Conservation (phyloP, 1,140 invertebrate species). For the Sycophaga agraensis region DNA sequence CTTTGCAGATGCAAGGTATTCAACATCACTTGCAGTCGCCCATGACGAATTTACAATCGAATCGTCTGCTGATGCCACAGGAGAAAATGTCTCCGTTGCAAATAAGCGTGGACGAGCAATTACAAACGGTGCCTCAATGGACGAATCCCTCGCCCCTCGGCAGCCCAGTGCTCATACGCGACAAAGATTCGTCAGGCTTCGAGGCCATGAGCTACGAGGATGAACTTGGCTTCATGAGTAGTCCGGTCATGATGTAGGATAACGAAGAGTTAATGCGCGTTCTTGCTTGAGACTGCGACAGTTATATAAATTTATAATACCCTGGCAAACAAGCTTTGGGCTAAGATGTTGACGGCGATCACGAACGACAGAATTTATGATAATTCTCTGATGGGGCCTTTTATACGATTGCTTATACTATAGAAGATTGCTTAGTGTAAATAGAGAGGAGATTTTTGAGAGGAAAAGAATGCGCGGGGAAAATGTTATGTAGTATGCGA, state of each 20-base stretch:
- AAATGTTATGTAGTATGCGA: neutral
- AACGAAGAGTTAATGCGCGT: constrained; percentile 20
- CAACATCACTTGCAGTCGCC: neutral
- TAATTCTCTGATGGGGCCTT: constrained; percentile 15
- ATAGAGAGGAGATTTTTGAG: too few species aligned
- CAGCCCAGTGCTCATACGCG: too few species aligned
- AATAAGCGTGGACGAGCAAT: constrained; percentile 6
- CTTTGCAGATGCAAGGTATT: constrained; percentile 4
- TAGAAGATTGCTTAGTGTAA: neutral
- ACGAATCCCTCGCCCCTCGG: neutral
- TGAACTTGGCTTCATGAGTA: neutral
- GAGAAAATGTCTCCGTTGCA: neutral
- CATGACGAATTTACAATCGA: neutral
- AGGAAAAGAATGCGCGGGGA: neutral
- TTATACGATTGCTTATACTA: neutral
- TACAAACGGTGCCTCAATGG: constrained; percentile 31
- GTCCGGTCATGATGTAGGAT: neutral
- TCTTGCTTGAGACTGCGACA: too few species aligned
- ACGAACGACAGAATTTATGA: too few species aligned
- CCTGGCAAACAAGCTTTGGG: too few species aligned
- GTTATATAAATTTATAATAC: too few species aligned
- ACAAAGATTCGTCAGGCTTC: neutral
- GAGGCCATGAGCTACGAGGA: neutral
- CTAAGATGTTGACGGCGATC: too few species aligned
- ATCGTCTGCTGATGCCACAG: neutral